Percentiles rank a stretch among this genome's conserved stretches.
These are phyloP conservation scores for Sebastes jordani DNA, from an alignment of 2,797 vertebrate species.

Conservation along the genomic window DNA sequence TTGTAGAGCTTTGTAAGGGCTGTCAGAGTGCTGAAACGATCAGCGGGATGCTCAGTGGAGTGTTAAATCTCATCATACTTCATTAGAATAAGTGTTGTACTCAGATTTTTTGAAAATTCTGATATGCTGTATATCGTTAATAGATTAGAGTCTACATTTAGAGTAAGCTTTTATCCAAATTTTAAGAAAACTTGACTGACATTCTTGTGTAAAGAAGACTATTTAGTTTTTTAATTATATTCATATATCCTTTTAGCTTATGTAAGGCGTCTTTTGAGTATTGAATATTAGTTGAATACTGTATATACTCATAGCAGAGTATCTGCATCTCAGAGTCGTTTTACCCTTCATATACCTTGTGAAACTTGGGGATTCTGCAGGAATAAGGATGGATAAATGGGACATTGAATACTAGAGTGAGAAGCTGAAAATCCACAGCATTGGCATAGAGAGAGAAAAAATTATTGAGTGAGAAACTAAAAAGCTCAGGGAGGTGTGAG, in stretches of 20 bases:
- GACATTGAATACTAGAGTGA: slow-evolving; percentile 33
- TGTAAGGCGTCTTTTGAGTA: too few relatives aligned
- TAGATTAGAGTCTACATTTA: not conserved
- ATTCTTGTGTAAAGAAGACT: not conserved
- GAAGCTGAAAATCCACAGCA: slow-evolving; percentile 29
- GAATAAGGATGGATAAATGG: not conserved
- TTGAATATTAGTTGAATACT: not conserved
- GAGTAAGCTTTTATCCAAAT: not conserved
- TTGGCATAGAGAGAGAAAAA: slow-evolving; percentile 29
- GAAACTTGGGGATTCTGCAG: slow-evolving; percentile 11
- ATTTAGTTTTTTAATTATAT: not conserved
- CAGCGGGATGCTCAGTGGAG: slow-evolving; percentile 13
- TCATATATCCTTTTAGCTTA: not conserved
- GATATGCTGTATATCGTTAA: not conserved
- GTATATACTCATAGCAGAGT: not conserved
- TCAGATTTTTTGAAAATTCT: not conserved
- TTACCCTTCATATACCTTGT: not conserved
- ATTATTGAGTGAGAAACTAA: slow-evolving; percentile 47
- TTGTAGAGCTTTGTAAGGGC: slow-evolving; percentile 13
- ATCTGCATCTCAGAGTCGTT: not conserved
- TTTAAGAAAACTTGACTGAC: not conserved
- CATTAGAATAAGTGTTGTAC: not conserved
- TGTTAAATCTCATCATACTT: slow-evolving; percentile 1
- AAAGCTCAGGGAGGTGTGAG: slow-evolving; percentile 17
- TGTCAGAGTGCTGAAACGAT: slow-evolving; percentile 24